Evolutionary conservation across 2,888 invertebrate species (phyloP).

Genomic region (Parthenolecanium corni): DNA sequence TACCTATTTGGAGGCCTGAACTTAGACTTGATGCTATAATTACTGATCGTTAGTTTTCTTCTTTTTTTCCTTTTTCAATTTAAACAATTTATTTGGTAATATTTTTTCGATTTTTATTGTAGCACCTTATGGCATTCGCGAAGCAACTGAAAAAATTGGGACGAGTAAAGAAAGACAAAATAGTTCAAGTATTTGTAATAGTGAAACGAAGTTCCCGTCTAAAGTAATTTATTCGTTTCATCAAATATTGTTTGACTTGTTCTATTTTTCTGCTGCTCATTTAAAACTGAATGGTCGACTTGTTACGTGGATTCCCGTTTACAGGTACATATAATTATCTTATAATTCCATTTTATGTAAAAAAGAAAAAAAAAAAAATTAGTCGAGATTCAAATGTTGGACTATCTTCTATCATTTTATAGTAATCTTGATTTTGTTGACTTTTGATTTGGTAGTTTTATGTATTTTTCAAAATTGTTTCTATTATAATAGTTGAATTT

Average conservation of each 20-base stretch:
- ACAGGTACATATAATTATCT: constrained; percentile 57
- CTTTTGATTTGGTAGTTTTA: too few relatives aligned
- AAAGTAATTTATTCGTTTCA: constrained; percentile 75
- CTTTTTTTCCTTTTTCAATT: not conserved
- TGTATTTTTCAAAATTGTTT: too few relatives aligned
- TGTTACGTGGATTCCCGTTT: constrained; percentile 92
- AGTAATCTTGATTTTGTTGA: constrained; percentile 34
- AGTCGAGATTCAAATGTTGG: too few relatives aligned
- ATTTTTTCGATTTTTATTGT: constrained; percentile 33
- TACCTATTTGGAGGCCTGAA: constrained; percentile 59
- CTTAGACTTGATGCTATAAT: constrained; percentile 80
- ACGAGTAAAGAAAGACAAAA: constrained; percentile 39
- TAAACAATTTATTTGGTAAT: not conserved
- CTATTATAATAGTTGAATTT: too few relatives aligned
- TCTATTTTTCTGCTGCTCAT: constrained; percentile 68
- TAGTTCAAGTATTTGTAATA: constrained; percentile 51
- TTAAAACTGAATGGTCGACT: constrained; percentile 65
- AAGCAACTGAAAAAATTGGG: constrained; percentile 79
- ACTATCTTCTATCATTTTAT: constrained; percentile 6
- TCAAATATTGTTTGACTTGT: constrained; percentile 70
- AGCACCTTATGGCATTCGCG: constrained; percentile 97
- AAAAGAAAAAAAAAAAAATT: not conserved
- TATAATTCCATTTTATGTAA: not conserved
- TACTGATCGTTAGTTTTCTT: constrained; percentile 64
- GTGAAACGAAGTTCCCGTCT: constrained; percentile 52